phyloP scores from a whole-genome alignment of 2,113 vertebrate species.

The Crotalus tigris region DNA sequence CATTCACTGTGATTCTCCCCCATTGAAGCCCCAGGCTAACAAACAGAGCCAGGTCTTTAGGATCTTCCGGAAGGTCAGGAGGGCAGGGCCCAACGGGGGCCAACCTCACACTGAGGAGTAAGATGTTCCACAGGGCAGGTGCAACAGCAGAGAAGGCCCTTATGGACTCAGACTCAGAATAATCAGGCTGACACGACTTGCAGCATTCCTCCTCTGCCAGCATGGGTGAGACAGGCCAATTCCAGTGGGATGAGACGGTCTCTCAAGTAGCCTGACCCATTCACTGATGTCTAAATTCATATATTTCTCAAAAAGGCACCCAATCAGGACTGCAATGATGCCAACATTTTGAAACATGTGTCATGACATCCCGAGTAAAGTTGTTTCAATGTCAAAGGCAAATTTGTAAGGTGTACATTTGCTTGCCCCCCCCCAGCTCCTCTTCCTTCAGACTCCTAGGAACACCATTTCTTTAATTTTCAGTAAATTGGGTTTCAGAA shows the following conservation, averaged over 20 bases:
- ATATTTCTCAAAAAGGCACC: background rate
- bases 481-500: background rate
- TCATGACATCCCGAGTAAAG: background rate
- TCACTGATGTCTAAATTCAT: background rate
- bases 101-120: background rate
- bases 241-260: background rate
- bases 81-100: no score
- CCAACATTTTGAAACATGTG: background rate
- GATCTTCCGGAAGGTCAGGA: background rate
- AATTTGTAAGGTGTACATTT: background rate
- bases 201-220: background rate
- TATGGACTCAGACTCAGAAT: background rate
- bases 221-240: background rate
- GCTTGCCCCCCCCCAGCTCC: accelerated
- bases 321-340: background rate
- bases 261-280: background rate
- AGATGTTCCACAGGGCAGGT: background rate
- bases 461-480: background rate
- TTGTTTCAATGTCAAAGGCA: background rate
- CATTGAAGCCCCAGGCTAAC: background rate
- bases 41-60: background rate
- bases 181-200: background rate
- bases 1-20: background rate
- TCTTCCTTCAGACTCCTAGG: background rate
- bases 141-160: background rate